Evolutionary conservation across 2,888 invertebrate genomes (phyloP), one percentile per base, ranked within the genome.

Genomic region (Tubulanus polymorphus): DNA sequence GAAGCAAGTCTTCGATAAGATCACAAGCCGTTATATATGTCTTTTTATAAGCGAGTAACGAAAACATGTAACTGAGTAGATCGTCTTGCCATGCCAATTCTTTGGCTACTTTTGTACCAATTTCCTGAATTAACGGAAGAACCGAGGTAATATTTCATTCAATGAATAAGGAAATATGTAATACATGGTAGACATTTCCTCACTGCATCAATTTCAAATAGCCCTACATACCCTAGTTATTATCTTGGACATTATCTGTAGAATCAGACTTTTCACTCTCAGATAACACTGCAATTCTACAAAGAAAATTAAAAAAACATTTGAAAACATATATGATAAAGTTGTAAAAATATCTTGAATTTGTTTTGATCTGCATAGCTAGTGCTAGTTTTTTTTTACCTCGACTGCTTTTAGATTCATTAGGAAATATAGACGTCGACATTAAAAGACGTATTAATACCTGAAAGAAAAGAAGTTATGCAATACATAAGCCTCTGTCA

Each of bases 1-100:
- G 76, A 49, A 76, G 62, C 64, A 76, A 68, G 56, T 76, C 76
- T 57, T 78, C 77, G 26, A 78, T 66, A 29, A 78, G 66, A 59
- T 73, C 74, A 59, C 75, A 75, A 12, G 76, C 68, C 53, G 70
- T 73, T 37, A 74, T 67, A 58, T 70, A 74, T 25, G 76, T 75
- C 60, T 75, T 73, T 60, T 72, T 67, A 54, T 72, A 67, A 35
- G 69, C 68, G 30, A 77, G 63, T 47, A 75, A 61, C 18, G 73
- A 71, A 61, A 77, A 77, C 51, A 73, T 64, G 57, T 76, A 75
- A 55, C 72, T 73, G 35, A 76, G 60, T 18, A 73, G 65, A 52
- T 75, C 75, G 52, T 73, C 71, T 56, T 69, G 65, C 20, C 64
- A 64, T 60, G 72, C 63, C 45, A 74, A 54, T 29, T 63, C 56